A percentile compares a stretch with the other conserved stretches of the same genome.
Conservation (phyloP, 2,888 invertebrate species). For the Nezara viridula region DNA sequence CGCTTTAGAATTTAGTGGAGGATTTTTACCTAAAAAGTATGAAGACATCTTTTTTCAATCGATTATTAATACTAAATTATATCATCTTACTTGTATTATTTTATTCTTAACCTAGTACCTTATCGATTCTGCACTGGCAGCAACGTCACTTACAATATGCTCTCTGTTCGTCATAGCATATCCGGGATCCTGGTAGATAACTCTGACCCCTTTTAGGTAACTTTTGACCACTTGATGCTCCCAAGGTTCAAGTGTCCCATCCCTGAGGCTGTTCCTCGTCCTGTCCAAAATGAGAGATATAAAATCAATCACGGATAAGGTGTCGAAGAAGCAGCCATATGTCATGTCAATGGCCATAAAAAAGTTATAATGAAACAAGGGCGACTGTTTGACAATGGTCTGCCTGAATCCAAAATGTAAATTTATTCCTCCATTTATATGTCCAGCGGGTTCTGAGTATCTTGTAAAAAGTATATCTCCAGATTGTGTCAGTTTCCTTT, state of each 20-base stretch:
- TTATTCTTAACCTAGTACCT: constrained; percentile 21
- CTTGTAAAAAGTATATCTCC: neutral
- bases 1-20: too few relatives aligned
- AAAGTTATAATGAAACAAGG: neutral
- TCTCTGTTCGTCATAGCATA: constrained; percentile 6
- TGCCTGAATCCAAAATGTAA: neutral
- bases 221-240: neutral
- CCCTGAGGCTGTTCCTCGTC: neutral
- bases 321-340: neutral
- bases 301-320: neutral
- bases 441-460: neutral
- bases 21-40: too few relatives aligned
- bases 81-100: neutral
- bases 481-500: neutral
- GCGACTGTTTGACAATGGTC: neutral
- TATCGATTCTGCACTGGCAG: neutral
- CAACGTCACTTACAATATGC: constrained; percentile 30
- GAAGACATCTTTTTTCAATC: too few relatives aligned
- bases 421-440: neutral
- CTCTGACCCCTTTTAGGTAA: neutral
- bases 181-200: neutral
- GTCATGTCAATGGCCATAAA: neutral
- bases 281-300: neutral
- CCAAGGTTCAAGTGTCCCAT: neutral
- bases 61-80: too few relatives aligned